Base-by-base conservation (phyloP, 2,113 vertebrate species). In the Turdus rufiventris region DNA sequence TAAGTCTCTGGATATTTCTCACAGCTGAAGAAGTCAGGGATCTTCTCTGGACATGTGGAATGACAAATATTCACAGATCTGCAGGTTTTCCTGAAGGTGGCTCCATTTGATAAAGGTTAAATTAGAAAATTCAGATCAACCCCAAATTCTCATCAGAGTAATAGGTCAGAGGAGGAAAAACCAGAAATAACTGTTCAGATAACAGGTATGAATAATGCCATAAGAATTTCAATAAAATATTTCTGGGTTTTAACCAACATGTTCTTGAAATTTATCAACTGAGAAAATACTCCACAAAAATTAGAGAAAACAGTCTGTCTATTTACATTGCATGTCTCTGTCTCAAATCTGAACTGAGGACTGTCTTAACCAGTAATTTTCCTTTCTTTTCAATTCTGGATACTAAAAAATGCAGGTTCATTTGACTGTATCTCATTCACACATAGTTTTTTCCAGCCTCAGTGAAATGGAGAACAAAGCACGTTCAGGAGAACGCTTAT, bases 41-140 rank as follows among this genome's bases (percentile, higher is more conserved):
- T 29, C 18, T 86, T 75, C 62, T 57, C 20, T 54, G 81, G 54
- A 78, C 40, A 17, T 8, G 29, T 9, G 45, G 43, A 74, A 80
- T 66, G 43, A 53, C 42, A 91, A 85, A 56, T 58, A 76, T 77
- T 77, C 61, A 93, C 36, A 85, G 29, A 92, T 93, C 56, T 15
- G 2, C 62, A 80, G 57, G 57, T 65, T 68, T 85, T 97, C 95
- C 95, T 94, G 95, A 96, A 97, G 96, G 91, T 95, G 89, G 94
- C 93, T 96, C 93, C 75, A 94, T 95, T 90, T 91, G 85, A 85
- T 81, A 96, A 96, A 96, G 48, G 89, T 91, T 94, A 97, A 84
- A 5, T 89, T 71, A 92, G 45, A 77, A 21, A 80, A 80, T 33
- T 51, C 12, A 83, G 13, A 29, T 74, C 28, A 85, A 29, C 7